Base-by-base conservation (phyloP, 2,888 invertebrate species). In the Spilosoma lubricipeda region DNA sequence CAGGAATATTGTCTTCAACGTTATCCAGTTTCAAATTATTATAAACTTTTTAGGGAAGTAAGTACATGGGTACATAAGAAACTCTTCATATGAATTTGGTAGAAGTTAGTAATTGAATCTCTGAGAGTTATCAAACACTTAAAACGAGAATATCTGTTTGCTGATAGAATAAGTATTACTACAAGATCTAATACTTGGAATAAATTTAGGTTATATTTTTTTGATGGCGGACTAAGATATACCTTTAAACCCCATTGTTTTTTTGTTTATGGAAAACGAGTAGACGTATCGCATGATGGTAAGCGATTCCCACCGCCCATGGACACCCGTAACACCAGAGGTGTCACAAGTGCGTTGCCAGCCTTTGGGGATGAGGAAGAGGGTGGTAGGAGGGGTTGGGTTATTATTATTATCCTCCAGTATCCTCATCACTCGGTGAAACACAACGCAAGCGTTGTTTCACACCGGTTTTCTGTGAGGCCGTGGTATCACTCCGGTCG, bases 191-290 rank as follows among this genome's bases (percentile, higher is more conserved):
- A 56, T 23, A 11, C n/a, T 56, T 11, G 3, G 11, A 56, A 56
- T 23, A 52, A 52, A 8, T 52, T 48, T 48, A 42, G 13, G 13
- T 13, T 45, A 18, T 18, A 3, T 42, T 45, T 20, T 48, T 52
- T 52, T 52, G 23, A 20, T 23, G 48, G 5, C 23, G 4, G 20
- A 23, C 7, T 23, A 52, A 52, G 48, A 20, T 52, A 20, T 56
- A 2, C 0, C 2, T 56, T 56, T 13, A n/a, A 4, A n/a, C 0
- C 0, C 23, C 9, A 11, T n/a, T 56, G 11, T 0, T 7, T 56
- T n/a, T n/a, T n/a, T n/a, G n/a, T n/a, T n/a, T n/a, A n/a, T n/a
- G n/a, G n/a, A n/a, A n/a, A n/a, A n/a, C n/a, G n/a, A n/a, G n/a
- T n/a, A n/a, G n/a, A n/a, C n/a, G n/a, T n/a, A n/a, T n/a, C n/a